Percentiles rank a stretch among this genome's conserved stretches.
These are phyloP conservation scores for Linnaemya tessellans DNA, from an alignment of 2,888 invertebrate species.

Conservation along the genomic window DNA sequence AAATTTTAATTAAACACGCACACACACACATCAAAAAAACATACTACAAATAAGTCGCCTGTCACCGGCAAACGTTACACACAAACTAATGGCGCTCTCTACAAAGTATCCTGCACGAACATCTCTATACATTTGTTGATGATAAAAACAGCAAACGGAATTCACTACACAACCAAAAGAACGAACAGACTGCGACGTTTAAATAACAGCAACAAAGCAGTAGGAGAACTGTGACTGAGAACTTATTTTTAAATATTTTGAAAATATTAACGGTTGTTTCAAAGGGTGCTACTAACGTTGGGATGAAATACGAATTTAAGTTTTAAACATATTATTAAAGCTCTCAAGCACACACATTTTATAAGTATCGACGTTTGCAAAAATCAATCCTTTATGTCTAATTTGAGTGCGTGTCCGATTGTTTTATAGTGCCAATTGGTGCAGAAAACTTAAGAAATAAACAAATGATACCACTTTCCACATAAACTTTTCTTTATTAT, in stretches of 20 bases:
- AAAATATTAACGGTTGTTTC: constrained; percentile 20
- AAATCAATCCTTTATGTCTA: too few relatives aligned
- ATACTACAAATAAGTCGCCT: constrained; percentile 70
- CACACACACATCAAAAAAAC: constrained; percentile 38
- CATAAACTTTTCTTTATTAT: too few relatives aligned
- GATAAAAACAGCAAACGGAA: constrained; percentile 52
- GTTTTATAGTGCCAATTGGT: too few relatives aligned
- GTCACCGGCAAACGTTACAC: constrained; percentile 74
- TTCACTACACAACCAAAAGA: constrained; percentile 45
- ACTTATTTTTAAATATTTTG: not conserved
- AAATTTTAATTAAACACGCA: constrained; percentile 6
- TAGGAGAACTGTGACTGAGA: constrained; percentile 36
- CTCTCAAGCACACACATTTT: too few relatives aligned
- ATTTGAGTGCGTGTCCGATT: too few relatives aligned
- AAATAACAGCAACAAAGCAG: constrained; percentile 27
- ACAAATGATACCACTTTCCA: too few relatives aligned
- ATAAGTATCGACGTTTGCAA: too few relatives aligned
- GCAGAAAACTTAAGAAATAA: too few relatives aligned
- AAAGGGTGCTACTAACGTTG: not conserved
- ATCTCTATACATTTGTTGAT: constrained; percentile 58
- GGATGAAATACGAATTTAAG: not conserved
- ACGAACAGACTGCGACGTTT: constrained; percentile 31
- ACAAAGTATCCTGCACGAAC: constrained; percentile 60
- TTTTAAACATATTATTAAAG: too few relatives aligned
- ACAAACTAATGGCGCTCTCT: constrained; percentile 73